Conservation (phyloP, 2,797 vertebrate genomes). For the Myotis daubentonii region DNA sequence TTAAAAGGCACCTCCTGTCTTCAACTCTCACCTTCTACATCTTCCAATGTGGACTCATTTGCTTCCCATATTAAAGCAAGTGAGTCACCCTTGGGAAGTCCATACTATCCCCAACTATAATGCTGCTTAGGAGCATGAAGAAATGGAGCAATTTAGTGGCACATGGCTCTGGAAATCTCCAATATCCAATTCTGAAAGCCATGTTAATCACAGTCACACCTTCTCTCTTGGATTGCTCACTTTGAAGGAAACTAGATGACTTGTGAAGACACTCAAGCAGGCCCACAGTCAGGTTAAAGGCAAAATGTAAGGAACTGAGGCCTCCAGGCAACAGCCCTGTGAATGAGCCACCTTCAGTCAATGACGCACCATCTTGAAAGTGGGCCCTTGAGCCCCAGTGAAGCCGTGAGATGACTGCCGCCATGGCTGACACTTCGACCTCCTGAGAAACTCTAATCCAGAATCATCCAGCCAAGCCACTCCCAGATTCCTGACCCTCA, state of each 20-base stretch:
- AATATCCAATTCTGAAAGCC: not conserved
- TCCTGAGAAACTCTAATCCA: not conserved
- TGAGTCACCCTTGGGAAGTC: not conserved
- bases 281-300: not conserved
- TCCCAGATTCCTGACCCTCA: not conserved
- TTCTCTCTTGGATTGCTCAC: not conserved
- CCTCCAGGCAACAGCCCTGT: not conserved
- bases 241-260: not conserved
- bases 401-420: not conserved
- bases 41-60: not conserved
- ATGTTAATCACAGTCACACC: not conserved
- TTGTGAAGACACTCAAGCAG: not conserved
- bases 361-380: not conserved
- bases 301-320: not conserved
- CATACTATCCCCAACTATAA: not conserved
- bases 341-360: not conserved
- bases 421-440: not conserved
- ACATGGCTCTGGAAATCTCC: not conserved
- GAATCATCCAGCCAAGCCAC: not conserved
- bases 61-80: not conserved
- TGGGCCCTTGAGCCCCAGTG: not conserved
- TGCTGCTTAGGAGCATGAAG: not conserved
- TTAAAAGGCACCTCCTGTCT: slow-evolving; percentile 1
- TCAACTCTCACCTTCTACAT: not conserved
- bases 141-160: not conserved